Base-by-base conservation (phyloP, 2,888 invertebrate species). In the Orchesellides sinensis region DNA sequence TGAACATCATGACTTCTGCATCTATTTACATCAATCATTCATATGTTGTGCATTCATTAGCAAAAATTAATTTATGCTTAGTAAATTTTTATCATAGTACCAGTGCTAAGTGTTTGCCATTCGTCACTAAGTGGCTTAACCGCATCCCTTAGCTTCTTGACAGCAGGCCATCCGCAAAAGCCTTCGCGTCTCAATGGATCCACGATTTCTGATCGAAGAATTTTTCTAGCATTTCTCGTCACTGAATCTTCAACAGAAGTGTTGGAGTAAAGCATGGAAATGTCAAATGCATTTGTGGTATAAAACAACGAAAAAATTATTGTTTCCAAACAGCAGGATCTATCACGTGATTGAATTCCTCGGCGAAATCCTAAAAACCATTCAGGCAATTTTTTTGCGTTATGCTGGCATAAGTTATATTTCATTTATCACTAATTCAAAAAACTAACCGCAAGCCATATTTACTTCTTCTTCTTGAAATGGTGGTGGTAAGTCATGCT, bases 1-100 rank as follows among this genome's bases (percentile, higher is more conserved):
- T 79, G 65, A 83, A 85, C 66, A 83, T 72, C 79, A 86, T 82
- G 8, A 82, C 77, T 47, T 86, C 86, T 1, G 85, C 86, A 63
- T 84, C 86, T 85, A 21, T 29, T n/a, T 25, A 10, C n/a, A 27
- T 19, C 21, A 12, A 75, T 49, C 12, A 8, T 12, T 12, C 35
- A 12, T 8, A 35, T 12, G 12, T 8, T 35, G 12, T 8, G 35
- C 6, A 35, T 35, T 12, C 47, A 47, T 47, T 47, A 14, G 29
- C n/a, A n/a, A 35, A 19, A 49, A 52, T 59, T 32, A 0, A 35
- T 10, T 52, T 19, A n/a, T 14, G 14, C 19, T 45, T 17, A 19
- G 35, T 65, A 45, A 8, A 21, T 10, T n/a, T 23, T 54, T 21
- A n/a, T 12, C 5, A 14, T 49, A n/a, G 5, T 65, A 85, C 85